Percentiles rank a stretch among this genome's conserved stretches.
Evolutionary conservation across 2,113 vertebrate species (phyloP).

Genomic region (Myotis davidii): DNA sequence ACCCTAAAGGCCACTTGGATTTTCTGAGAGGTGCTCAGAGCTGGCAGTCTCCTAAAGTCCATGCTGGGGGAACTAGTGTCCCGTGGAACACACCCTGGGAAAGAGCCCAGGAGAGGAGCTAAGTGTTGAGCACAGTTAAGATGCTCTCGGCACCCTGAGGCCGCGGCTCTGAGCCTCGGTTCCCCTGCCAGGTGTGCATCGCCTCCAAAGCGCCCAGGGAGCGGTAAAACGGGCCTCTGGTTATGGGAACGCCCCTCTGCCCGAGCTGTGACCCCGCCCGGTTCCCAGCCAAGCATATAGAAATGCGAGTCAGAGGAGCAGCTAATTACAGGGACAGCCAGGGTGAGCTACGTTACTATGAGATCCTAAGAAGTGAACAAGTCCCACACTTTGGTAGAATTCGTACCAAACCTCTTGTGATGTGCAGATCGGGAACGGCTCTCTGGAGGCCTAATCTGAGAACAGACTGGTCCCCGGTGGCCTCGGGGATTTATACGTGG

Average conservation of each 20-base stretch:
- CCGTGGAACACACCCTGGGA: not conserved
- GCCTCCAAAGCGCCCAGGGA: not conserved
- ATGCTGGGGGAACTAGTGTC: not conserved
- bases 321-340: constrained; percentile 21
- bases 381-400: not conserved
- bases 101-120: not conserved
- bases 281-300: not conserved
- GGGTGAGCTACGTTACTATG: constrained; percentile 31
- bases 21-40: not conserved
- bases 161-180: not conserved
- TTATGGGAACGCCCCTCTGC: constrained; percentile 39
- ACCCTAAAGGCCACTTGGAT: not conserved
- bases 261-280: not conserved
- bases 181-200: not conserved
- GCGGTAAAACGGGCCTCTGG: not conserved
- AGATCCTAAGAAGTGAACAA: not conserved
- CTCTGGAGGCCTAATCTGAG: not conserved
- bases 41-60: not conserved
- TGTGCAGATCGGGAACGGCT: not conserved
- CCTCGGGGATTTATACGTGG: not conserved
- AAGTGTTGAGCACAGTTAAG: not conserved
- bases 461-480: not conserved
- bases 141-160: accelerated
- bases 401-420: not conserved
- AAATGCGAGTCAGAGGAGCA: not conserved